Evolutionary conservation across 2,797 vertebrate species (phyloP).

Genomic region (Antennarius maculatus): DNA sequence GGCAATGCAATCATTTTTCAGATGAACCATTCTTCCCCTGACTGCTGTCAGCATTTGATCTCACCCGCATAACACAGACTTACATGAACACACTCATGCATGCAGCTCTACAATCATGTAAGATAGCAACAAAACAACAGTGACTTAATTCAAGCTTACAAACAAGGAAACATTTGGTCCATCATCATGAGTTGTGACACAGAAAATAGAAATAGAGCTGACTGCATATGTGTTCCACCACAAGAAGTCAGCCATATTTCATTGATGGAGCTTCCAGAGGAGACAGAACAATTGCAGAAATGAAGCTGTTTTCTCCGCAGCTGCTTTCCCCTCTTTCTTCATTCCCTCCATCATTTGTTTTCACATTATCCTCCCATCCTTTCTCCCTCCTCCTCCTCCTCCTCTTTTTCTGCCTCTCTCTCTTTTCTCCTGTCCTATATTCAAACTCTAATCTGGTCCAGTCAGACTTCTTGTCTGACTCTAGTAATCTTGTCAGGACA

Average conservation of each 20-base stretch:
- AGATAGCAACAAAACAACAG: neutral
- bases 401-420: slow-evolving; percentile 18
- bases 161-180: neutral
- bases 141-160: neutral
- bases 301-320: neutral
- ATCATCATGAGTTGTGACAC: neutral
- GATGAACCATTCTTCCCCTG: slow-evolving; percentile 53
- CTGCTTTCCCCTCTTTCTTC: slow-evolving; percentile 6
- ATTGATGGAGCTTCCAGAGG: neutral
- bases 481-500: slow-evolving; percentile 86
- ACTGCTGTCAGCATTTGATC: slow-evolving; percentile 49
- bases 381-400: neutral
- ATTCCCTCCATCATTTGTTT: slow-evolving; percentile 8
- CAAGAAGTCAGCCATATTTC: neutral
- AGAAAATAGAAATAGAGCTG: neutral
- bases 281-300: slow-evolving; percentile 5
- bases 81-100: slow-evolving; percentile 17
- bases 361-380: neutral
- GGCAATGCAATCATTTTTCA: slow-evolving; percentile 76
- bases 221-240: neutral
- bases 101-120: neutral
- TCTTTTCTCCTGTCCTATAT: slow-evolving; percentile 70
- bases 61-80: slow-evolving; percentile 57
- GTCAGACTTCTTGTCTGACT: slow-evolving; percentile 78
- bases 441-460: slow-evolving; percentile 75